A percentile compares a stretch with the other conserved stretches of the same genome.
phyloP scores from a whole-genome alignment of 2,113 vertebrate genomes.

The Corythoichthys intestinalis region DNA sequence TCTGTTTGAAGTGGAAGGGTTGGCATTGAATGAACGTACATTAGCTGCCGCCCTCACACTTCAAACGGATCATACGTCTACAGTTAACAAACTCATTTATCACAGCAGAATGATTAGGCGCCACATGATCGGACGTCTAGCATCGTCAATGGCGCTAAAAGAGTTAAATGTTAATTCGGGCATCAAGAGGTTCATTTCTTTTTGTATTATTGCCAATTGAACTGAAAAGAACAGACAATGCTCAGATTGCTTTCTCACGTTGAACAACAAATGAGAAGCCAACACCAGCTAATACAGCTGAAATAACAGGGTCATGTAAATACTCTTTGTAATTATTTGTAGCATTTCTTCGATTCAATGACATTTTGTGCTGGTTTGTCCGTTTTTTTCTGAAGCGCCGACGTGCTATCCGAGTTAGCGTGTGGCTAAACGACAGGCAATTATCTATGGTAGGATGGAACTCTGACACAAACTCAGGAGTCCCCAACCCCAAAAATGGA shows the following conservation, averaged over 20 bases:
- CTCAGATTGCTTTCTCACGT: background rate
- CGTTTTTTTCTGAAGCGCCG: conserved; percentile 68
- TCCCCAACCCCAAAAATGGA: conserved; percentile 22
- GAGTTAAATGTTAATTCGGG: no score
- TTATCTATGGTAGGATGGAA: conserved; percentile 49
- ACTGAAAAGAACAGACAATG: background rate
- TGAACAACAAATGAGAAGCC: conserved; percentile 28
- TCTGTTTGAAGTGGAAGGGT: no score
- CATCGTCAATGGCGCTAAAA: no score
- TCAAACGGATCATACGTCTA: no score
- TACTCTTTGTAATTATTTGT: conserved; percentile 97
- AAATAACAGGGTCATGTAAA: conserved; percentile 99
- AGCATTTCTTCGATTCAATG: conserved; percentile 87
- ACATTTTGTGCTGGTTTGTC: conserved; percentile 61
- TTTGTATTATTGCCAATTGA: background rate
- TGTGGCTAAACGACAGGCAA: background rate
- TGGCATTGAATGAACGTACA: no score
- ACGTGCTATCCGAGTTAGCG: conserved; percentile 64
- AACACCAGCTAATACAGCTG: conserved; percentile 66
- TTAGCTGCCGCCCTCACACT: no score
- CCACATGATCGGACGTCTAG: no score
- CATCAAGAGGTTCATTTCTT: background rate
- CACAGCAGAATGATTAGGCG: no score
- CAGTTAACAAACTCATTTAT: no score
- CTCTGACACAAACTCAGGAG: conserved; percentile 8